A percentile compares a stretch with the other conserved stretches of the same genome.
Evolutionary conservation across 1,140 invertebrate genomes (phyloP).

Genomic region (Nylanderia fulva): DNA sequence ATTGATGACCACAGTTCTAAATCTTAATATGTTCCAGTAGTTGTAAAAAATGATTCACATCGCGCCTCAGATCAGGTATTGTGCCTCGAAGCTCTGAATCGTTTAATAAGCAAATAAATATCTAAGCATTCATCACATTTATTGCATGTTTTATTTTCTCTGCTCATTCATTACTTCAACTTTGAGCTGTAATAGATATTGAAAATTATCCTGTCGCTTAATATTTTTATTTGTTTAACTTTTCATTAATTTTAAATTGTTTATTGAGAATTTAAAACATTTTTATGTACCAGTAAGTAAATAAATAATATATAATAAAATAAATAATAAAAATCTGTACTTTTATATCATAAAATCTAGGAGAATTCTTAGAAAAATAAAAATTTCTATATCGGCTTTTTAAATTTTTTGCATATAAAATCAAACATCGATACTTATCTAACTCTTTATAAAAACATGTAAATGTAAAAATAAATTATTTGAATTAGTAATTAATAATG

Average conservation of each 20-base stretch:
- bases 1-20: too few species aligned
- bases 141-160: neutral
- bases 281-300: too few species aligned
- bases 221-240: too few species aligned
- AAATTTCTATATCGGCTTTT: too few species aligned
- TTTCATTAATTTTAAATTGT: neutral
- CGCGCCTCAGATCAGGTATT: neutral
- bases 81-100: neutral
- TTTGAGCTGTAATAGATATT: neutral
- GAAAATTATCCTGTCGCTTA: neutral
- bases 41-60: constrained; percentile 1
- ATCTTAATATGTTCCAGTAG: too few species aligned
- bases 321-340: neutral
- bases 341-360: neutral
- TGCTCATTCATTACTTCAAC: neutral
- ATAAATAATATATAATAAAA: too few species aligned
- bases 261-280: neutral
- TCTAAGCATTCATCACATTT: neutral
- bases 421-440: too few species aligned
- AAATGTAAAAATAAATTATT: neutral
- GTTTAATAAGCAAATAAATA: neutral
- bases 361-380: too few species aligned
- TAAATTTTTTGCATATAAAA: too few species aligned
- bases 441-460: too few species aligned
- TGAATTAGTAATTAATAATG: neutral